Base-by-base conservation (phyloP, 2,113 vertebrate species). In the Cervus canadensis region DNA sequence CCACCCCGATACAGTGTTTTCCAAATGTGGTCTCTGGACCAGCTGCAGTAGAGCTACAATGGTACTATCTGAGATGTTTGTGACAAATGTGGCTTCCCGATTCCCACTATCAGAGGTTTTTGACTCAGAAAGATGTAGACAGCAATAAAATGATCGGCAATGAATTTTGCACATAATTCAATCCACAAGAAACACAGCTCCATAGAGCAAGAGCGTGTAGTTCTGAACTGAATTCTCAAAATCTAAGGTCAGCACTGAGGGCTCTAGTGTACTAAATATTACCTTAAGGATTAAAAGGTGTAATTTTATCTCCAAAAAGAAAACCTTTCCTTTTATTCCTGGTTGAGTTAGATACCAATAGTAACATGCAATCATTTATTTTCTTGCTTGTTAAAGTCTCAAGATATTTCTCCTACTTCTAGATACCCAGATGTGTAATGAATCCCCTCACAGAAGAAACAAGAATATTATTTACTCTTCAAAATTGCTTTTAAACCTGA, bases 401-500 rank as follows among this genome's bases (percentile, higher is more conserved):
- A 85, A 67, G 13, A 33, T 12, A 21, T 81, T 62, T 74, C 23
- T 87, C 26, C 5, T 84, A 23, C 14, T 89, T 78, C 45, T 82
- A 88, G 12, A 50, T 82, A 2, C 10, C 19, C 25, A 93, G 7
- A 81, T 45, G 4, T 48, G 19, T 26, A 94, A 89, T n/a, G 25
- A 81, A 25, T 50, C 1, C 40, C 3, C 2, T 83, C 87, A 12
- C 11, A 84, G n/a, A 82, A 78, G 1, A 13, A 86, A 30, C 0
- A 28, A 28, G 9, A 54, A 88, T 52, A 91, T 26, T 71, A 87
- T n/a, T 78, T 87, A 64, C 4, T 50, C 7, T 95, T 94, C 3
- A 57, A 87, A 62, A 89, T 93, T 78, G 26, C 25, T 82, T 95
- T 87, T 84, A 30, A 94, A 50, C 25, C 4, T 76, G 78, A 62